Percentiles rank a stretch among this genome's conserved stretches.
phyloP scores from a whole-genome alignment of 2,888 invertebrate species.

The Oithona nana region DNA sequence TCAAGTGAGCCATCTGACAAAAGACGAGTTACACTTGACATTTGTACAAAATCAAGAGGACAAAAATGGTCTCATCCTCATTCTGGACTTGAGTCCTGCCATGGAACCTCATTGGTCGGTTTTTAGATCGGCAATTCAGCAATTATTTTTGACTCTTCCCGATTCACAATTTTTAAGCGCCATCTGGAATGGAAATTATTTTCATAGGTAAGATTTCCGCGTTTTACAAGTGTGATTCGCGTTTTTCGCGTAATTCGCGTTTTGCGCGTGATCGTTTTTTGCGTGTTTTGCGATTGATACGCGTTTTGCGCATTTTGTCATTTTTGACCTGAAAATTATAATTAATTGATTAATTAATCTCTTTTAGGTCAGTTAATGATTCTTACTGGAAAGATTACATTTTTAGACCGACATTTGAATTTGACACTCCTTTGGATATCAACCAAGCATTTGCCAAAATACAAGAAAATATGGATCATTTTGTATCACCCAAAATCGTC shows the following conservation, averaged over 20 bases:
- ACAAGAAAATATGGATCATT: not conserved
- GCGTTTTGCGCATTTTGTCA: too few relatives aligned
- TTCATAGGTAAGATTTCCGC: too few relatives aligned
- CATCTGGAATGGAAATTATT: too few relatives aligned
- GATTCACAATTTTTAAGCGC: too few relatives aligned
- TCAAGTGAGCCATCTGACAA: not conserved
- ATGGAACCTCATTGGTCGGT: not conserved
- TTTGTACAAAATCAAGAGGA: not conserved
- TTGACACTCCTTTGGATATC: not conserved
- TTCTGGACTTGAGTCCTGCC: not conserved
- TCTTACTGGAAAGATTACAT: not conserved
- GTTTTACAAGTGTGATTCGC: too few relatives aligned
- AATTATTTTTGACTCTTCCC: not conserved
- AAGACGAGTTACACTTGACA: not conserved
- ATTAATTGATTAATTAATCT: too few relatives aligned
- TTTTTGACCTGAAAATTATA: too few relatives aligned
- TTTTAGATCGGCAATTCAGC: not conserved
- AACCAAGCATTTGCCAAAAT: not conserved
- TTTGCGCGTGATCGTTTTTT: too few relatives aligned
- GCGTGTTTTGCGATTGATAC: too few relatives aligned
- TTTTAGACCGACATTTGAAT: not conserved
- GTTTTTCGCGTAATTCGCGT: too few relatives aligned
- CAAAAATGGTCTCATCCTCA: not conserved
- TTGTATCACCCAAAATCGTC: not conserved
- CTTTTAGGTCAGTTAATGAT: too few relatives aligned